These are phyloP conservation scores for Hemiscyllium ocellatum DNA, from an alignment of 2,113 vertebrate species.

Conservation along the genomic window DNA sequence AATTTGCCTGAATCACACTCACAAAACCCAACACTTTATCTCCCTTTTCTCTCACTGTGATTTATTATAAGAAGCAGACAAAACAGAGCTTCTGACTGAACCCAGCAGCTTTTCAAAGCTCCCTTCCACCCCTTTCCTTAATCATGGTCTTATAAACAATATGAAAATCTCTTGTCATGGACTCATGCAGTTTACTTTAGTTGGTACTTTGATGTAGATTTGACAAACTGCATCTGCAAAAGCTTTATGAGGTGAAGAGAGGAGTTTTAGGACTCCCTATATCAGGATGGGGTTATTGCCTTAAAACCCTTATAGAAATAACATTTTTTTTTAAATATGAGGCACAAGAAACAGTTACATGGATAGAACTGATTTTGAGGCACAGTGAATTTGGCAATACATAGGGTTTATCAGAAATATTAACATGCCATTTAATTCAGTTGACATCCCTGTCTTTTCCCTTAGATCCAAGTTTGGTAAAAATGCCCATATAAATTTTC, in stretches of 20 bases:
- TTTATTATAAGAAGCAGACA: background rate
- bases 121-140: background rate
- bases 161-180: background rate
- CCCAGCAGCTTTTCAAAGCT: background rate
- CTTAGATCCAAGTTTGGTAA: background rate
- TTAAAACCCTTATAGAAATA: background rate
- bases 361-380: background rate
- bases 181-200: background rate
- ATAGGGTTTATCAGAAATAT: background rate
- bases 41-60: background rate
- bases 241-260: background rate
- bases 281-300: background rate
- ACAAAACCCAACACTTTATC: background rate
- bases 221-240: background rate
- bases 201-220: background rate
- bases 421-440: background rate
- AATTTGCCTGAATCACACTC: too few species aligned
- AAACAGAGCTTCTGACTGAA: background rate
- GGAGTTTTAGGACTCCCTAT: background rate
- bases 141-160: background rate
- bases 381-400: background rate
- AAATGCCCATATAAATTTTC: background rate
- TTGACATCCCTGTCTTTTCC: background rate
- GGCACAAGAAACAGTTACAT: background rate
- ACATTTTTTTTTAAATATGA: background rate